These are phyloP conservation scores for Trachythela sp. DNA, from an alignment of 64 coral and sea anemone species.

Conservation along the genomic window DNA sequence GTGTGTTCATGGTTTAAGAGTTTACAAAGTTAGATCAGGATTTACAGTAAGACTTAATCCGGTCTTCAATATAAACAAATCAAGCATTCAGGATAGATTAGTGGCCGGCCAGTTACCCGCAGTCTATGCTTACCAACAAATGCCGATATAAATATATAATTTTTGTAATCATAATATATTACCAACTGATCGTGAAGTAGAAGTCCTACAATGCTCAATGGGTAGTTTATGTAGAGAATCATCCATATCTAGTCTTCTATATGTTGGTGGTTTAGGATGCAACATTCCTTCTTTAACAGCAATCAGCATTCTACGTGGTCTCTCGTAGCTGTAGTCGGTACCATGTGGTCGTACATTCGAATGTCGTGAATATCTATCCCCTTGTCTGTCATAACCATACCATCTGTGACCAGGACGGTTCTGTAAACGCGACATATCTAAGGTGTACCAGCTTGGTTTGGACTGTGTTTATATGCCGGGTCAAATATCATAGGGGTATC, in stretches of 20 bases:
- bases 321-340: slow-evolving; percentile 78
- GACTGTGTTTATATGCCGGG: no score
- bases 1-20: no score
- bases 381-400: slow-evolving; percentile 75
- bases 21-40: no score
- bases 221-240: slow-evolving; percentile 73
- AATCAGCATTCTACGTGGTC: slow-evolving; percentile 77
- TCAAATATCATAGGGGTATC: no score
- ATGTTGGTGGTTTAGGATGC: slow-evolving; percentile 87
- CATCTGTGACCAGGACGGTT: slow-evolving; percentile 45
- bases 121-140: no score
- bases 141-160: not conserved
- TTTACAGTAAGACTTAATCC: no score
- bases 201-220: slow-evolving; percentile 92
- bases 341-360: slow-evolving; percentile 68
- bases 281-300: slow-evolving; percentile 92
- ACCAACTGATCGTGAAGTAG: slow-evolving; percentile 88
- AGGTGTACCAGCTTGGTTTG: slow-evolving; percentile 57
- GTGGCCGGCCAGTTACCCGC: no score
- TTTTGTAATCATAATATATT: slow-evolving; percentile 7
- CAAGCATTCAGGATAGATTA: no score
- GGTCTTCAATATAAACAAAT: no score
- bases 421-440: slow-evolving; percentile 47
- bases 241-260: slow-evolving; percentile 77
- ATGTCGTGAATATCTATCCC: slow-evolving; percentile 67